Percentiles rank a stretch among this genome's conserved stretches.
Evolutionary conservation across 2,113 vertebrate species (phyloP).

Genomic region (Platichthys stellatus): DNA sequence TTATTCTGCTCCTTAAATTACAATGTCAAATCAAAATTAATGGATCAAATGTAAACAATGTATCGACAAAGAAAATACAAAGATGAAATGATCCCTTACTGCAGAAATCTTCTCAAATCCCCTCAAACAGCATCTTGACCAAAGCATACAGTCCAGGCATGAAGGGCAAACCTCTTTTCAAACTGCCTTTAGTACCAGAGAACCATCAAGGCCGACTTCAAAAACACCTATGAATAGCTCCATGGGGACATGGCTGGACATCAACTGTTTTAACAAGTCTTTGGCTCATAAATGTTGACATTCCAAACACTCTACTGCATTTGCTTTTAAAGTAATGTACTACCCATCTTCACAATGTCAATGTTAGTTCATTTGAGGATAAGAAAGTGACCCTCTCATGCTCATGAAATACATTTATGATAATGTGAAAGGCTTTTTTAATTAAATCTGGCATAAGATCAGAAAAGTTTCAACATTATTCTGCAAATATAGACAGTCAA

Average conservation of each 20-base stretch:
- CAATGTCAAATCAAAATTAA: too few species aligned
- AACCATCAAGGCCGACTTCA: conserved; percentile 6
- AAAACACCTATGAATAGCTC: conserved; percentile 31
- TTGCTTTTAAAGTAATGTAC: not conserved
- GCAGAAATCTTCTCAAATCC: not conserved
- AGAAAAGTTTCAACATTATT: not conserved
- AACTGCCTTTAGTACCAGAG: not conserved
- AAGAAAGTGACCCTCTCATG: not conserved
- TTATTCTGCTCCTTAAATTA: too few species aligned
- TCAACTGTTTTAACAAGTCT: too few species aligned
- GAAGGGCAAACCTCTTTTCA: not conserved
- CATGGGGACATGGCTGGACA: not conserved
- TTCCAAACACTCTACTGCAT: not conserved
- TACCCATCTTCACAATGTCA: not conserved
- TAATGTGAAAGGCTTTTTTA: not conserved
- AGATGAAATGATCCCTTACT: not conserved
- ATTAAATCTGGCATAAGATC: too few species aligned
- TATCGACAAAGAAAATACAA: too few species aligned
- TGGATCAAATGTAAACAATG: too few species aligned
- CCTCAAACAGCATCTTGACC: not conserved
- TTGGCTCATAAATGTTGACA: conserved; percentile 1
- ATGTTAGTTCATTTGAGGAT: not conserved
- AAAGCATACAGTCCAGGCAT: not conserved
- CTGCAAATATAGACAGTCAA: not conserved
- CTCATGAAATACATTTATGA: not conserved